phyloP scores from a whole-genome alignment of 2,797 vertebrate genomes.

The Sebastes cheni region DNA sequence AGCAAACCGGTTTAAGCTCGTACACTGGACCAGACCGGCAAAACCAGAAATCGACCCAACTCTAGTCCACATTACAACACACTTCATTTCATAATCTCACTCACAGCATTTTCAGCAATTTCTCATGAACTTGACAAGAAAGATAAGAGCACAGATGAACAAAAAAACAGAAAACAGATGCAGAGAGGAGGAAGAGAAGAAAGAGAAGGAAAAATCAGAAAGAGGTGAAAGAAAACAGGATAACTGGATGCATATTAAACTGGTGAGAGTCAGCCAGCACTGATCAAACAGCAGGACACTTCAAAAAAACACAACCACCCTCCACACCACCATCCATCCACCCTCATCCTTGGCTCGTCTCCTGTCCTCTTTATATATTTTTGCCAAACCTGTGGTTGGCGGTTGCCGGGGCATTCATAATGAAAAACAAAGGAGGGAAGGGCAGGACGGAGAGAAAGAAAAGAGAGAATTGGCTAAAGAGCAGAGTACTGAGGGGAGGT shows the following conservation, averaged over 20 bases:
- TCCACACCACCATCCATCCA: not conserved
- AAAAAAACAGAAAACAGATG: not conserved
- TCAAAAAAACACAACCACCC: not conserved
- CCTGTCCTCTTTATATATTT: slow-evolving; percentile 1
- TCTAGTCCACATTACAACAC: not conserved
- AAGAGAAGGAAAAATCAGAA: not conserved
- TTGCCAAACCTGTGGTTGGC: slow-evolving; percentile 67
- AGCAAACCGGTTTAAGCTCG: too few species aligned
- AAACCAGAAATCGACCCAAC: too few species aligned
- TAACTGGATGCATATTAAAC: slow-evolving; percentile 11
- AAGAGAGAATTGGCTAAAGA: slow-evolving; percentile 34
- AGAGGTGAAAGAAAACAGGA: not conserved
- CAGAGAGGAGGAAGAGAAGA: not conserved
- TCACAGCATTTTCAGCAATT: not conserved
- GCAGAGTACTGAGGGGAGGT: slow-evolving; percentile 6
- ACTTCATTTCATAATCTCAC: not conserved
- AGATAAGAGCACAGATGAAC: not conserved
- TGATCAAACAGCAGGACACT: slow-evolving; percentile 64
- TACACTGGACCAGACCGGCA: too few species aligned
- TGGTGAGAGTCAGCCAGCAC: slow-evolving; percentile 31
- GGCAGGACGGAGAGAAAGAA: not conserved
- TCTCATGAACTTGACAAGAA: not conserved
- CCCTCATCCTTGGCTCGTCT: slow-evolving; percentile 34
- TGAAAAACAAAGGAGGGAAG: slow-evolving; percentile 52
- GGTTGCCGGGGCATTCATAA: slow-evolving; percentile 51